Conservation (phyloP, 2,113 vertebrate species). For the Notechis scutatus region DNA sequence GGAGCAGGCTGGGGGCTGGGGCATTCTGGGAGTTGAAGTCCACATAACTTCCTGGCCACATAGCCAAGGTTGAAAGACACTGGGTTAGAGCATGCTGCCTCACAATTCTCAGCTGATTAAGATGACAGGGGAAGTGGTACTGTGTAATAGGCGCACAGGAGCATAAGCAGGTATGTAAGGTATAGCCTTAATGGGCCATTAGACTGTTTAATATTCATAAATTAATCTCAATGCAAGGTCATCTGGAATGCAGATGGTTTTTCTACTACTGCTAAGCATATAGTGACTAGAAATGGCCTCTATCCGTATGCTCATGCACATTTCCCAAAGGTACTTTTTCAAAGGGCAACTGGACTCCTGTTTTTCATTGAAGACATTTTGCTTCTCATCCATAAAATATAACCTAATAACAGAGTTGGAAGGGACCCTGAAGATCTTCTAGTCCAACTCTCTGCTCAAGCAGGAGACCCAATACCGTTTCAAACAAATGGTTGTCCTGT, state of each 20-base stretch:
- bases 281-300: background rate
- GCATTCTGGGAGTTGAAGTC: background rate
- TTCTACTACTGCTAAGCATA: background rate
- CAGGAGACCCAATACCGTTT: no score
- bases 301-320: background rate
- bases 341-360: no score
- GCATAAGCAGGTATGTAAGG: background rate
- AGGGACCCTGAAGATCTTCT: no score
- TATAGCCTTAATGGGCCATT: background rate
- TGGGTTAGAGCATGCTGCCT: background rate
- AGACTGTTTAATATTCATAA: background rate
- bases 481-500: no score
- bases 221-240: background rate
- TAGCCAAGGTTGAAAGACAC: no score
- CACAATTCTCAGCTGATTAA: background rate
- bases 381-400: no score
- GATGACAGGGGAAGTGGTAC: background rate
- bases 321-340: no score
- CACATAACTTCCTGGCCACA: no score
- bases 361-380: no score
- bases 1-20: fast-evolving
- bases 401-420: no score
- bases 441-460: no score
- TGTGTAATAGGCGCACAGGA: background rate
- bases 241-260: background rate